Percentiles rank a stretch among this genome's conserved stretches.
phyloP scores from a whole-genome alignment of 1,140 invertebrate species.

The Drosophila pandora region DNA sequence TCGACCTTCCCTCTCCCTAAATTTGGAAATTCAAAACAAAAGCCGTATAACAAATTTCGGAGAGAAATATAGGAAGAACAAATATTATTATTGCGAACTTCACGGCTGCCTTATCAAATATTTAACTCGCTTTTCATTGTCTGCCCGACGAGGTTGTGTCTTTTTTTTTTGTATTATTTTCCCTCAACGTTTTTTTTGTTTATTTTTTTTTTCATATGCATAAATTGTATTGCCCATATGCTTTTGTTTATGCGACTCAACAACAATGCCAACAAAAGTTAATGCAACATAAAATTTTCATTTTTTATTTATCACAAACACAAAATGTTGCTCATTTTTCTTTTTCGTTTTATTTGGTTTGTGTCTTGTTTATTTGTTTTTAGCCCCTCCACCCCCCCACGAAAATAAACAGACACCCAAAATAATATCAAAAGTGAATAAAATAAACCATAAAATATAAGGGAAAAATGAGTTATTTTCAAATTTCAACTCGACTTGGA shows the following conservation, averaged over 20 bases:
- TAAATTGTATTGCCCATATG: conserved; percentile 79
- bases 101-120: conserved; percentile 71
- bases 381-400: too few species aligned
- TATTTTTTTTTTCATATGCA: conserved; percentile 57
- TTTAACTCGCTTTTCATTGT: conserved; percentile 77
- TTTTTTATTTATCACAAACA: conserved; percentile 70
- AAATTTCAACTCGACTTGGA: neutral
- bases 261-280: conserved; percentile 57
- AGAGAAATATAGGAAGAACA: conserved; percentile 34
- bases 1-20: neutral
- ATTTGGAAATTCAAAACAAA: conserved; percentile 4
- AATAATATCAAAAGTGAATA: conserved; percentile 45
- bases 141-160: conserved; percentile 18
- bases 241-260: conserved; percentile 65
- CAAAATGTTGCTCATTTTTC: conserved; percentile 18
- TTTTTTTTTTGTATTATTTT: conserved; percentile 19
- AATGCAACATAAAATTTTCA: conserved; percentile 77
- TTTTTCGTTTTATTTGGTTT: conserved; percentile 6
- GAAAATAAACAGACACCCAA: conserved; percentile 1
- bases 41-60: conserved; percentile 43
- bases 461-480: conserved; percentile 3
- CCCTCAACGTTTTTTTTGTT: conserved; percentile 7
- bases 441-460: conserved; percentile 46
- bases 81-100: conserved; percentile 40
- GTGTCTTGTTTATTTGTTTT: conserved; percentile 4